phyloP scores from a whole-genome alignment of 2,888 invertebrate genomes.

The Epirrita christyi region DNA sequence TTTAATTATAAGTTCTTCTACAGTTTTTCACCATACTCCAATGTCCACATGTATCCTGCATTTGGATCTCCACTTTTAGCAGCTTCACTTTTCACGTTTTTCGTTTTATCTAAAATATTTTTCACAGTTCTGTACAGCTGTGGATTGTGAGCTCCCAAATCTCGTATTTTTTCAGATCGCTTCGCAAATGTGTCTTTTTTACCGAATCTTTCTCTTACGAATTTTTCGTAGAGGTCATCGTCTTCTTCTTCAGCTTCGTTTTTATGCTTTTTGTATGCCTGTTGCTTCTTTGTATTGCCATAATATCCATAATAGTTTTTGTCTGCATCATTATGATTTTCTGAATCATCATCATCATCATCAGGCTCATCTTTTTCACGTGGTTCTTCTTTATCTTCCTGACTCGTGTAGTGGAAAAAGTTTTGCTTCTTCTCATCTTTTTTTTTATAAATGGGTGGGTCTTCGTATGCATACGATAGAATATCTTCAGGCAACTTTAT shows the following conservation, averaged over 20 bases:
- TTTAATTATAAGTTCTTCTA: slow-evolving; percentile 14
- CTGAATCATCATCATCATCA: slow-evolving; percentile 42
- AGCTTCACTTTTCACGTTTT: slow-evolving; percentile 67
- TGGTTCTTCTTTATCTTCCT: slow-evolving; percentile 46
- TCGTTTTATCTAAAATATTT: slow-evolving; percentile 70
- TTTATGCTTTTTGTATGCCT: slow-evolving; percentile 51
- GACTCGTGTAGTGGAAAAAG: slow-evolving; percentile 50
- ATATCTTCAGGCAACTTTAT: slow-evolving; percentile 78
- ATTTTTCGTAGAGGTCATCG: slow-evolving; percentile 76
- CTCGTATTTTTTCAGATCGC: slow-evolving; percentile 60
- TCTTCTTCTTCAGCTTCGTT: slow-evolving; percentile 54
- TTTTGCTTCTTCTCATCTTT: slow-evolving; percentile 44
- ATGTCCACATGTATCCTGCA: slow-evolving; percentile 81
- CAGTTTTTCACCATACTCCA: slow-evolving; percentile 78
- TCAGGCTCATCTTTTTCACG: slow-evolving; percentile 29
- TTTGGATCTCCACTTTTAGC: slow-evolving; percentile 73
- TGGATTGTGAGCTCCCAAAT: slow-evolving; percentile 53
- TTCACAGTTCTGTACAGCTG: slow-evolving; percentile 63
- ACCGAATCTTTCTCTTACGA: slow-evolving; percentile 77
- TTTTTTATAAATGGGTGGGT: slow-evolving; percentile 45
- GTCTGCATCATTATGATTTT: slow-evolving; percentile 43
- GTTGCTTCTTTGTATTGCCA: slow-evolving; percentile 44
- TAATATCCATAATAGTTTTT: slow-evolving; percentile 40
- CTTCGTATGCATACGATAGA: slow-evolving; percentile 62
- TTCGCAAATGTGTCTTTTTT: slow-evolving; percentile 66